A percentile compares a stretch with the other conserved stretches of the same genome.
Evolutionary conservation across 2,888 invertebrate species (phyloP).

Genomic region (Platycheirus albimanus): DNA sequence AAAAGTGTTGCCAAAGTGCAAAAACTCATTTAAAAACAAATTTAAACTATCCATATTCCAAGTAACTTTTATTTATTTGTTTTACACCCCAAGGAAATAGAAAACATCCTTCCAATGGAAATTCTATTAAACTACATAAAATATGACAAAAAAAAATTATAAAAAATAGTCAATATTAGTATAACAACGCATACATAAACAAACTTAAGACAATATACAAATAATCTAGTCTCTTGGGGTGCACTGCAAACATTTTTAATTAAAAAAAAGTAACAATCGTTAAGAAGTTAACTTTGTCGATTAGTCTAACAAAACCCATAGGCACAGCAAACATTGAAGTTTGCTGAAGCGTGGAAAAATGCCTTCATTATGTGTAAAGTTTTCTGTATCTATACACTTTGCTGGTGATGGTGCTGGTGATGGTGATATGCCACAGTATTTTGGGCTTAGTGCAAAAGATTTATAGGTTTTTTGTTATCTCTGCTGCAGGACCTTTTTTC

Average conservation of each 20-base stretch:
- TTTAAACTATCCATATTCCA: too few relatives aligned
- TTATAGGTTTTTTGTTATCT: constrained; percentile 43
- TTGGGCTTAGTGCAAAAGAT: constrained; percentile 36
- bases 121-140: constrained; percentile 8
- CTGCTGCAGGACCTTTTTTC: constrained; percentile 19
- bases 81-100: too few relatives aligned
- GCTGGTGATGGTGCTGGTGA: too few relatives aligned
- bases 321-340: not conserved
- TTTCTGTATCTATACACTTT: constrained; percentile 34
- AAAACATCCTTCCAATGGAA: too few relatives aligned
- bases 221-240: not conserved
- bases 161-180: constrained; percentile 10
- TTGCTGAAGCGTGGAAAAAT: constrained; percentile 28
- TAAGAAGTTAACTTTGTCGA: constrained; percentile 50
- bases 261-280: constrained; percentile 30
- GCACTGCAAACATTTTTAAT: constrained; percentile 30
- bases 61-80: too few relatives aligned
- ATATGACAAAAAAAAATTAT: constrained; percentile 20
- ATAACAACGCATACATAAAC: not conserved
- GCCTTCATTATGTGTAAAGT: constrained; percentile 45
- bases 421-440: constrained; percentile 31
- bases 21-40: too few relatives aligned
- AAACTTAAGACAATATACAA: not conserved
- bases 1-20: too few relatives aligned
- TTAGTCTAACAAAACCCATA: constrained; percentile 24